Percentiles rank a stretch among this genome's conserved stretches.
phyloP scores from a whole-genome alignment of 2,888 invertebrate species.

The Ormyrus labotus region DNA sequence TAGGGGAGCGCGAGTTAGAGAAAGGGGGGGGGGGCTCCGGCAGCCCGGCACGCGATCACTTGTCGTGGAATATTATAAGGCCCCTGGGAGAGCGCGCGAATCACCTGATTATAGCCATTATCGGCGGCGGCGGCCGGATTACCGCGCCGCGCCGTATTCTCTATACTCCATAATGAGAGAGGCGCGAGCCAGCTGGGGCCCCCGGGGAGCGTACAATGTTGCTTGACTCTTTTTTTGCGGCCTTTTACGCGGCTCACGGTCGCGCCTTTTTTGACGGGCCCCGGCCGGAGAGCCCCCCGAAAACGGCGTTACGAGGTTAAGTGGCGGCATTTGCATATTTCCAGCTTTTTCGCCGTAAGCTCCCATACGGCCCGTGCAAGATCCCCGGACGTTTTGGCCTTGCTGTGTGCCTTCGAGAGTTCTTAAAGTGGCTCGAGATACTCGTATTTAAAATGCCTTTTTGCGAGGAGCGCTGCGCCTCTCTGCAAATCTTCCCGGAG shows the following conservation, averaged over 20 bases:
- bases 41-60: slow-evolving; percentile 42
- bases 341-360: background rate
- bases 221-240: background rate
- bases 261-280: slow-evolving; percentile 4
- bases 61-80: slow-evolving; percentile 42
- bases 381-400: no score
- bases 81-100: slow-evolving; percentile 37
- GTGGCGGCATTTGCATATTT: slow-evolving; percentile 42
- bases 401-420: background rate
- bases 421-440: background rate
- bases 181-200: background rate
- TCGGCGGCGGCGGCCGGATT: slow-evolving; percentile 22
- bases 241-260: background rate
- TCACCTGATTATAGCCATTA: slow-evolving; percentile 56
- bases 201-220: slow-evolving; percentile 37
- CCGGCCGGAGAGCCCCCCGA: background rate
- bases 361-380: no score
- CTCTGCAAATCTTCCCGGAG: no score
- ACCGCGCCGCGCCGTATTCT: slow-evolving; percentile 18
- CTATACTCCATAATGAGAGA: slow-evolving; percentile 29
- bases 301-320: slow-evolving; percentile 46
- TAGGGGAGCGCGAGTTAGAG: slow-evolving; percentile 2
- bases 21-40: background rate
- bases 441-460: background rate
- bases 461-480: background rate